A percentile compares a stretch with the other conserved stretches of the same genome.
Conservation (phyloP, 2,113 vertebrate genomes). For the Cololabis saira region DNA sequence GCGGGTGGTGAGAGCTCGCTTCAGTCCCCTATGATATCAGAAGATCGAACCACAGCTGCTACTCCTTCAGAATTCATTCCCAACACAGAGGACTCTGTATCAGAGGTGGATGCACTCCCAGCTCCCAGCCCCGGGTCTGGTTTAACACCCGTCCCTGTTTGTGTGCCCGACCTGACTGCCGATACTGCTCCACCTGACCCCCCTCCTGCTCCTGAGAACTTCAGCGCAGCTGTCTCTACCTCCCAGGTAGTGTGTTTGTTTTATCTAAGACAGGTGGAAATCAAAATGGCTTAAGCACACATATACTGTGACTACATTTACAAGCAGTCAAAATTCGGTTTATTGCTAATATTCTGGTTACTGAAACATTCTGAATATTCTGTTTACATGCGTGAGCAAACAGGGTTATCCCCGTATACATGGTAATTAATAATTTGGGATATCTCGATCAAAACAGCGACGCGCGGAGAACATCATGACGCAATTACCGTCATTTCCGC, state of each 20-base stretch:
- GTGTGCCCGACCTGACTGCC: conserved; percentile 19
- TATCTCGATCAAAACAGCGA: no score
- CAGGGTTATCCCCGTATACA: no score
- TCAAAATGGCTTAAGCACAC: not conserved
- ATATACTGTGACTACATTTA: no score
- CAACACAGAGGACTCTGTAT: conserved; percentile 92
- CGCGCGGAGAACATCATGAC: no score
- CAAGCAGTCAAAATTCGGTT: no score
- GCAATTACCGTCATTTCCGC: no score
- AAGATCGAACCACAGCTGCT: conserved; percentile 91
- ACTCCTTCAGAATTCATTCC: conserved; percentile 93
- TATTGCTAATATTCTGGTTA: no score
- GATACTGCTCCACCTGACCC: conserved; percentile 38
- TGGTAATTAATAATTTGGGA: no score
- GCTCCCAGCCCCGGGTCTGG: conserved; percentile 77
- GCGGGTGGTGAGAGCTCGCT: conserved; percentile 87
- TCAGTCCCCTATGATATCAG: conserved; percentile 90
- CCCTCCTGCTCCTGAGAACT: conserved; percentile 71
- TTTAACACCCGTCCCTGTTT: conserved; percentile 17
- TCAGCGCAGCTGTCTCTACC: conserved; percentile 79
- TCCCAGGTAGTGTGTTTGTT: conserved; percentile 75
- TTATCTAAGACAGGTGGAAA: not conserved
- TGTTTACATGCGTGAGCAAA: no score
- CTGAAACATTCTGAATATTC: no score
- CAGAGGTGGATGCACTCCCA: conserved; percentile 87